Conservation (phyloP, 2,113 vertebrate genomes). For the Oenanthe oenanthe region DNA sequence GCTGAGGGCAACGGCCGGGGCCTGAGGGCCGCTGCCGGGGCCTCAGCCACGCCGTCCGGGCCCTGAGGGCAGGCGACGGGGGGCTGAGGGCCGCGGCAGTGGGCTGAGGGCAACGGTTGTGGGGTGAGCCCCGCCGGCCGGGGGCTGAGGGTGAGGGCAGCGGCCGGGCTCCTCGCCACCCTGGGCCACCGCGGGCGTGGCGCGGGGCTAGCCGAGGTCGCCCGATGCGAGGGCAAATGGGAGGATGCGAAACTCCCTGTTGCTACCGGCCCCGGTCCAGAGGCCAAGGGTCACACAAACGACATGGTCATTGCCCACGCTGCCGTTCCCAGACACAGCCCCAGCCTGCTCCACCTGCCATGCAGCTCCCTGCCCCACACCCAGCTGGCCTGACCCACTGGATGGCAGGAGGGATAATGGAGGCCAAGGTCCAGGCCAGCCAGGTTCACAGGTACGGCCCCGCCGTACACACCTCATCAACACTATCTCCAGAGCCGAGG, state of each 20-base stretch:
- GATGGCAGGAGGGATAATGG: neutral
- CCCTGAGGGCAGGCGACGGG: too few species aligned
- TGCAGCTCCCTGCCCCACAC: neutral
- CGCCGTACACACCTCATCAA: neutral
- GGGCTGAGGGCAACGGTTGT: too few species aligned
- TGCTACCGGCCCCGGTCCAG: neutral
- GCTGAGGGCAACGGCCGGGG: too few species aligned
- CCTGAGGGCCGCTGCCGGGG: too few species aligned
- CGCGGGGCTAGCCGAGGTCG: neutral
- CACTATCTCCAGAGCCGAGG: neutral
- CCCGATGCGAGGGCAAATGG: neutral
- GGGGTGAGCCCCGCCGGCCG: too few species aligned
- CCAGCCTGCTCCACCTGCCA: neutral
- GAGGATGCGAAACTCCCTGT: rapidly evolving
- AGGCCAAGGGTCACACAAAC: neutral
- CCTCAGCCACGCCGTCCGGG: too few species aligned
- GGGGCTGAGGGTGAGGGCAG: neutral
- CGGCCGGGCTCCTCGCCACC: neutral
- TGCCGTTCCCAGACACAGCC: rapidly evolving
- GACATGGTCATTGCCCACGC: neutral
- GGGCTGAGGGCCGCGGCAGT: too few species aligned
- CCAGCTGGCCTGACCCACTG: neutral
- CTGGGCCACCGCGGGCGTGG: rapidly evolving
- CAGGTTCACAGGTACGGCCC: neutral
- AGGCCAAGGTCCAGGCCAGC: slow-evolving; percentile 30